Conservation (phyloP, 2,888 invertebrate species). For the Pediacus dermestoides region DNA sequence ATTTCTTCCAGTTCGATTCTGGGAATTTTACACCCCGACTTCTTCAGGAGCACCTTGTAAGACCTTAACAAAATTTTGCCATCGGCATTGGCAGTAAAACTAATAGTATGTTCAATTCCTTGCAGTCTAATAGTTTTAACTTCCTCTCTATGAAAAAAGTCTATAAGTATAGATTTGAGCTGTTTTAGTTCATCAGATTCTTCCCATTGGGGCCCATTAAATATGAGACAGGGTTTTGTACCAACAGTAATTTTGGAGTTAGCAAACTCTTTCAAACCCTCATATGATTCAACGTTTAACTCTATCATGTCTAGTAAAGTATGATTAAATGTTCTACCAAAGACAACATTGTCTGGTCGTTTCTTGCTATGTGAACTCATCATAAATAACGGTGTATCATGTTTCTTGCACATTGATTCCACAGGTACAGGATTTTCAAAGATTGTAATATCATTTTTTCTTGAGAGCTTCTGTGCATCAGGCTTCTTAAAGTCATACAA, state of each 20-base stretch:
- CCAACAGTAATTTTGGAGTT: slow-evolving; percentile 63
- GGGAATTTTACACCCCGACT: slow-evolving; percentile 85
- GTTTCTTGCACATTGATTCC: slow-evolving; percentile 73
- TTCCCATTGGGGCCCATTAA: slow-evolving; percentile 90
- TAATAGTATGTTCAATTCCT: slow-evolving; percentile 90
- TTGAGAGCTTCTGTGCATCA: slow-evolving; percentile 67
- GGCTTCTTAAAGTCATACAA: slow-evolving; percentile 85
- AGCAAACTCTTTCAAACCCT: slow-evolving; percentile 74
- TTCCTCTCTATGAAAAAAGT: slow-evolving; percentile 86
- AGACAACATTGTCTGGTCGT: slow-evolving; percentile 83
- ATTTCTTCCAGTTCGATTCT: slow-evolving; percentile 91
- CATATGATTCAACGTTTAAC: slow-evolving; percentile 81
- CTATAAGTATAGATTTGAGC: slow-evolving; percentile 83
- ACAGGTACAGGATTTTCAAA: slow-evolving; percentile 88
- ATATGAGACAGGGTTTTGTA: slow-evolving; percentile 86
- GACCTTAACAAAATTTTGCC: slow-evolving; percentile 76
- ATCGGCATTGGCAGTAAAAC: slow-evolving; percentile 79
- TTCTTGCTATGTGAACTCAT: slow-evolving; percentile 94
- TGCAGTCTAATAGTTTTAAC: slow-evolving; percentile 80
- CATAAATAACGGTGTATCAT: slow-evolving; percentile 85
- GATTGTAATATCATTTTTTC: slow-evolving; percentile 86
- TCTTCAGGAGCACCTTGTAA: slow-evolving; percentile 79
- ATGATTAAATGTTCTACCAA: slow-evolving; percentile 87
- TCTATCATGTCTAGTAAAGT: slow-evolving; percentile 95
- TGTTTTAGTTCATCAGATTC: slow-evolving; percentile 74